Evolutionary conservation across 2,797 vertebrate genomes (phyloP).

Genomic region (Typhlichthys eigenmanni): DNA sequence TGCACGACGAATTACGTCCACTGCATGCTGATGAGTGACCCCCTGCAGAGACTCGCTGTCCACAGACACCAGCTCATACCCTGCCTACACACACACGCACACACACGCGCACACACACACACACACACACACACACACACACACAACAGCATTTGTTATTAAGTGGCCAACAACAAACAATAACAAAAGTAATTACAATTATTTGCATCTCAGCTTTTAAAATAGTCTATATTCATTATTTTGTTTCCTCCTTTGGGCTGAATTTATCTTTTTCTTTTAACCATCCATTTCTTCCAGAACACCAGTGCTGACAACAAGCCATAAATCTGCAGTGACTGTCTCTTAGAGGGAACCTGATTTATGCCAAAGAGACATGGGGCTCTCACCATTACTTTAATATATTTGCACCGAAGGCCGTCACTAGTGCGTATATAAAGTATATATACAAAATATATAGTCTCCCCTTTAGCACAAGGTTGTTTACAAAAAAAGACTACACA

Average conservation of each 20-base stretch:
- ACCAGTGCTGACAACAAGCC: constrained; percentile 19
- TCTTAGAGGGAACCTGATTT: constrained; percentile 43
- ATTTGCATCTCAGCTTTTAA: too few relatives aligned
- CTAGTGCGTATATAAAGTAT: constrained; percentile 36
- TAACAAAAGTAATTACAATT: background rate
- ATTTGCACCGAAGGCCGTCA: constrained; percentile 51
- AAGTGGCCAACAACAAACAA: background rate
- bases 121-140: constrained; percentile 22
- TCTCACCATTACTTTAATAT: constrained; percentile 33
- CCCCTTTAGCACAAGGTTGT: constrained; percentile 55
- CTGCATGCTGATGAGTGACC: constrained; percentile 90
- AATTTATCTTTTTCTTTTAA: background rate
- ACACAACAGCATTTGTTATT: constrained; percentile 1
- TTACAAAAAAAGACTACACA: constrained; percentile 27
- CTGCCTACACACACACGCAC: constrained; percentile 73
- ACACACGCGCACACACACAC: constrained; percentile 17
- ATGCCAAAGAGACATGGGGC: constrained; percentile 47
- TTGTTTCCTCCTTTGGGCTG: background rate
- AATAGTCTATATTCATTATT: constrained; percentile 3
- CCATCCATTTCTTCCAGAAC: constrained; percentile 5
- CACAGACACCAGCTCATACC: constrained; percentile 89
- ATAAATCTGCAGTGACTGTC: constrained; percentile 49
- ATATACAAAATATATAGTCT: constrained; percentile 32
- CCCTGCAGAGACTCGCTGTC: constrained; percentile 89
- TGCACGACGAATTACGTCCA: constrained; percentile 88